phyloP scores from a whole-genome alignment of 2,888 invertebrate species.

The Adelognathus sp. region DNA sequence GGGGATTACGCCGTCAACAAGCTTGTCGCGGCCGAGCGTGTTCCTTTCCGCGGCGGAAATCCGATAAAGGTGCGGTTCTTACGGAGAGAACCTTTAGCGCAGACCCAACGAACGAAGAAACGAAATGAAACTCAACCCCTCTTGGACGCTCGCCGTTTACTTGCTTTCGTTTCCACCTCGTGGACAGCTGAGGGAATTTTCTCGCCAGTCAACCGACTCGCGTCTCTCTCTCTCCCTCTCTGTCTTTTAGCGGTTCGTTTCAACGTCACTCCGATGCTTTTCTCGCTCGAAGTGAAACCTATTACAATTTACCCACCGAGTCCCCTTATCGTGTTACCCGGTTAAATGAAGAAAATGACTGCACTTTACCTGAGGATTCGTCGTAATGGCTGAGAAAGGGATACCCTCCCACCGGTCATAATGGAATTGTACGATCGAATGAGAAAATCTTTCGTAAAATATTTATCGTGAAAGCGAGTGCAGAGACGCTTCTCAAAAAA shows the following conservation, averaged over 20 bases:
- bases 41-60: slow-evolving; percentile 56
- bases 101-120: slow-evolving; percentile 25
- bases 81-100: slow-evolving; percentile 35
- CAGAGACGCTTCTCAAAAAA: too few relatives aligned
- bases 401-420: too few relatives aligned
- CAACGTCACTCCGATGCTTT: not conserved
- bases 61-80: slow-evolving; percentile 58
- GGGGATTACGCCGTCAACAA: slow-evolving; percentile 73
- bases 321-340: not conserved
- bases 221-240: not conserved
- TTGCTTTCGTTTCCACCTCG: not conserved
- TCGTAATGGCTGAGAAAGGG: not conserved
- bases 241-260: too few relatives aligned
- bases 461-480: too few relatives aligned
- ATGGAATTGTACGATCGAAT: not conserved
- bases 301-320: not conserved
- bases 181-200: slow-evolving; percentile 33
- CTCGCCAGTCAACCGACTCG: slow-evolving; percentile 14
- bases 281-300: not conserved
- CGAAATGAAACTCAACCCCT: slow-evolving; percentile 29
- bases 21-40: slow-evolving; percentile 64
- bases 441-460: too few relatives aligned
- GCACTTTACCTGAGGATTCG: not conserved
- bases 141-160: not conserved
- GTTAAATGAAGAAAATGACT: not conserved